Conservation (phyloP, 1,140 invertebrate species). For the Tetramorium simillimum region DNA sequence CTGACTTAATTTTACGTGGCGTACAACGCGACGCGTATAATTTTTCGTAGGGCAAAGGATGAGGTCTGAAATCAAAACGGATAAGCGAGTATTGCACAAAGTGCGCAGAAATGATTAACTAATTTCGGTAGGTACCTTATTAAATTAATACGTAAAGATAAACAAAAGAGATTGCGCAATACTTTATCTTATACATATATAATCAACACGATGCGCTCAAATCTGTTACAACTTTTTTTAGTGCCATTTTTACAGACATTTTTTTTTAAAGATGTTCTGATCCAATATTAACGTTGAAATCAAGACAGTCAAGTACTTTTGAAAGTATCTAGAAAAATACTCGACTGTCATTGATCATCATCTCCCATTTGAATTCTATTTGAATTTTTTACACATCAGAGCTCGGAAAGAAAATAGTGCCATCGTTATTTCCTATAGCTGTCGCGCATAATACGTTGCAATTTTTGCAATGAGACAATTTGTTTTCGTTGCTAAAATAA, state of each 20-base stretch:
- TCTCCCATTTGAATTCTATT: not conserved
- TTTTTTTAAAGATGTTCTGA: constrained; percentile 19
- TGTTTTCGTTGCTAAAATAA: constrained; percentile 1
- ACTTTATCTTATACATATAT: constrained; percentile 36
- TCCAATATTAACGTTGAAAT: not conserved
- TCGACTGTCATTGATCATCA: not conserved
- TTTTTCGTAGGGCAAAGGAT: constrained; percentile 18
- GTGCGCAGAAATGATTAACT: constrained; percentile 50
- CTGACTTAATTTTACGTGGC: constrained; percentile 27
- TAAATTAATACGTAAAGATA: constrained; percentile 1
- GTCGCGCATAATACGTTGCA: not conserved
- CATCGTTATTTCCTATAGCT: constrained; percentile 18
- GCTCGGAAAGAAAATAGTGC: constrained; percentile 13
- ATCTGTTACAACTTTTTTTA: constrained; percentile 16
- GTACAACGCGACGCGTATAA: constrained; percentile 1
- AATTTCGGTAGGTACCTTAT: constrained; percentile 26
- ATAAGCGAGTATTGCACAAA: constrained; percentile 28
- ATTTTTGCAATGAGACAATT: not conserved
- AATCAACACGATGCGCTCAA: constrained; percentile 37
- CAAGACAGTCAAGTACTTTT: not conserved
- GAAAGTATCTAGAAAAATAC: not conserved
- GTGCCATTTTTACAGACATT: constrained; percentile 37
- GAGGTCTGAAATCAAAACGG: constrained; percentile 40
- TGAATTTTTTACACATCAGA: not conserved
- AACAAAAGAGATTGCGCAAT: not conserved